These are phyloP conservation scores for Stegodyphus mimosarum DNA, from an alignment of 1,140 invertebrate genomes.

Conservation along the genomic window DNA sequence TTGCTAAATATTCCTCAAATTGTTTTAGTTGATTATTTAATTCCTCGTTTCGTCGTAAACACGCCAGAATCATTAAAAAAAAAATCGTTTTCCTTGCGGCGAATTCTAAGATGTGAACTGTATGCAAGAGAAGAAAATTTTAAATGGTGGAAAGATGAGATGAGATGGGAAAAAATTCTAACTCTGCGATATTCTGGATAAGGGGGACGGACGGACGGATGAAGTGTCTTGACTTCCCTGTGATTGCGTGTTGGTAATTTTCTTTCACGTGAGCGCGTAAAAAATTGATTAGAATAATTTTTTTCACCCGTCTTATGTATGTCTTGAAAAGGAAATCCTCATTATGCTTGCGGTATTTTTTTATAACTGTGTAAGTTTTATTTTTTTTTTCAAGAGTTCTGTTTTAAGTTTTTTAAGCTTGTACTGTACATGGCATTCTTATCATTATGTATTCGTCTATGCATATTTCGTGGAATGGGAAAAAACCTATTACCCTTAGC, in stretches of 20 bases:
- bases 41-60: background rate
- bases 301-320: background rate
- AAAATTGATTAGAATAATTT: constrained; percentile 45
- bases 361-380: too few species aligned
- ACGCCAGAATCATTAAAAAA: too few species aligned
- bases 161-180: background rate
- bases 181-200: background rate
- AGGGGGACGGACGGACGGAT: background rate
- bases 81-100: background rate
- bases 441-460: too few species aligned
- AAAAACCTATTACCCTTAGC: too few species aligned
- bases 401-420: too few species aligned
- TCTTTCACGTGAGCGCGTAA: background rate
- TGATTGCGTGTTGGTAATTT: constrained; percentile 1
- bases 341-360: background rate
- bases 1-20: constrained; percentile 43
- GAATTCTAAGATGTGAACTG: constrained; percentile 23
- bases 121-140: constrained; percentile 24
- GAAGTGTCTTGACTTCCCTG: background rate
- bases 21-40: constrained; percentile 41
- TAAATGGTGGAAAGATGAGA: background rate
- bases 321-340: constrained; percentile 38
- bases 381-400: too few species aligned
- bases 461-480: too few species aligned
- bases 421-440: too few species aligned